Conservation (phyloP, 2,888 invertebrate species). For the Resseliella maxima region DNA sequence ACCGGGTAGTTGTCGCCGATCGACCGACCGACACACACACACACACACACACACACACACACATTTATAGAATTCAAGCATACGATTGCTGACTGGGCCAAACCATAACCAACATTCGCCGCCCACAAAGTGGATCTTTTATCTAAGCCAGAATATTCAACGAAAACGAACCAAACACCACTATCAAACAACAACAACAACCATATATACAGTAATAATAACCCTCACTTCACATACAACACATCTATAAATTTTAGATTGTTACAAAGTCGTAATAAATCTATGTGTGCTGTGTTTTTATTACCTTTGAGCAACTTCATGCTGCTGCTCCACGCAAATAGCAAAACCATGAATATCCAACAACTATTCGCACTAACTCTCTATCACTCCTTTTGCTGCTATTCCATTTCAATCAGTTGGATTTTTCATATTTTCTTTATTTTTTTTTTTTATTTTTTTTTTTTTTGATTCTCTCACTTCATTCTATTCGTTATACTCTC, state of each 20-base stretch:
- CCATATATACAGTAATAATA: no score
- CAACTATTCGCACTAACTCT: neutral
- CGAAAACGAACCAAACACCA: no score
- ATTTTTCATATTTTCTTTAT: neutral
- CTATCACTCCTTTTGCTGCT: neutral
- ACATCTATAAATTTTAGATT: slow-evolving; percentile 56
- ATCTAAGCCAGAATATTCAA: slow-evolving; percentile 19
- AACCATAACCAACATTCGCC: neutral
- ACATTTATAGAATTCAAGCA: no score
- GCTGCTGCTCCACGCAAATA: slow-evolving; percentile 6
- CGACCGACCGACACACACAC: neutral
- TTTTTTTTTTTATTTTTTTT: neutral
- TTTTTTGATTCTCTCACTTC: no score
- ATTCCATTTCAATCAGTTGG: slow-evolving; percentile 23
- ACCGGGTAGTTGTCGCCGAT: slow-evolving; percentile 10
- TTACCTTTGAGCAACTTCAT: slow-evolving; percentile 54
- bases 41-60: neutral
- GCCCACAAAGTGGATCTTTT: slow-evolving; percentile 55
- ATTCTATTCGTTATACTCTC: no score
- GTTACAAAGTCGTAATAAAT: slow-evolving; percentile 56
- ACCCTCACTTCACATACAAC: neutral
- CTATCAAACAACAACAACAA: neutral
- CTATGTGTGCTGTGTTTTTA: slow-evolving; percentile 53
- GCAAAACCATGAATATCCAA: neutral
- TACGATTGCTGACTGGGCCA: neutral